These are phyloP conservation scores for Podarcis lilfordi DNA, from an alignment of 2,797 vertebrate species.

Conservation along the genomic window DNA sequence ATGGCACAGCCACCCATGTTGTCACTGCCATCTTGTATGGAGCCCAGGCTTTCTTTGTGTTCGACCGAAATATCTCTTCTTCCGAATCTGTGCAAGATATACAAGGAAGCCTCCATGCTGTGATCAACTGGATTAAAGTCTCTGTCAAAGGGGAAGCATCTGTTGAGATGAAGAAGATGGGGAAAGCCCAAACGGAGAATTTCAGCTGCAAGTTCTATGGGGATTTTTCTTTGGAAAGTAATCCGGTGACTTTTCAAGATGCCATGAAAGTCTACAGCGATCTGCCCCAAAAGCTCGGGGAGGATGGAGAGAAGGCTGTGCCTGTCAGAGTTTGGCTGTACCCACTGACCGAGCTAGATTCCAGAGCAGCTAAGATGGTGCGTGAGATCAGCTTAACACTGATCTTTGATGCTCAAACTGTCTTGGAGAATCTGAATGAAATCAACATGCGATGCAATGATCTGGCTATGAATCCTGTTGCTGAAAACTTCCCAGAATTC, in stretches of 20 bases:
- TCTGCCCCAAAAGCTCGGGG: conserved; percentile 17
- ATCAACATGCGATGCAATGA: conserved; percentile 44
- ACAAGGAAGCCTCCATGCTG: background rate
- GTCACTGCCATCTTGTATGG: conserved; percentile 54
- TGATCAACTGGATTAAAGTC: background rate
- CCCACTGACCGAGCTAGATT: conserved; percentile 54
- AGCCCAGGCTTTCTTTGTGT: conserved; percentile 57
- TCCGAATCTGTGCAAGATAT: background rate
- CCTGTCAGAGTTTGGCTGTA: conserved; percentile 48
- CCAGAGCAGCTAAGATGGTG: conserved; percentile 61
- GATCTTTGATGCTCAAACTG: conserved; percentile 31
- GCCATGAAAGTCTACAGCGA: conserved; percentile 32
- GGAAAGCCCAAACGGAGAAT: background rate
- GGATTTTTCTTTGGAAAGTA: conserved; percentile 24
- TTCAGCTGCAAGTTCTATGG: background rate
- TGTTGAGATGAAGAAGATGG: background rate
- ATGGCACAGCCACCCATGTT: conserved; percentile 57
- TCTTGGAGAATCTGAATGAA: conserved; percentile 45
- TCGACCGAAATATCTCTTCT: conserved; percentile 23
- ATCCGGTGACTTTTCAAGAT: conserved; percentile 56
- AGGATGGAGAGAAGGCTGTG: conserved; percentile 24
- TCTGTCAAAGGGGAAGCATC: background rate
- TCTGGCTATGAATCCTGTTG: conserved; percentile 33
- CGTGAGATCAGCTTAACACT: conserved; percentile 55
- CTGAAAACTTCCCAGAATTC: conserved; percentile 42